Base-by-base conservation (phyloP, 2,797 vertebrate genomes). In the Ctenochaetus hawaiiensis region DNA sequence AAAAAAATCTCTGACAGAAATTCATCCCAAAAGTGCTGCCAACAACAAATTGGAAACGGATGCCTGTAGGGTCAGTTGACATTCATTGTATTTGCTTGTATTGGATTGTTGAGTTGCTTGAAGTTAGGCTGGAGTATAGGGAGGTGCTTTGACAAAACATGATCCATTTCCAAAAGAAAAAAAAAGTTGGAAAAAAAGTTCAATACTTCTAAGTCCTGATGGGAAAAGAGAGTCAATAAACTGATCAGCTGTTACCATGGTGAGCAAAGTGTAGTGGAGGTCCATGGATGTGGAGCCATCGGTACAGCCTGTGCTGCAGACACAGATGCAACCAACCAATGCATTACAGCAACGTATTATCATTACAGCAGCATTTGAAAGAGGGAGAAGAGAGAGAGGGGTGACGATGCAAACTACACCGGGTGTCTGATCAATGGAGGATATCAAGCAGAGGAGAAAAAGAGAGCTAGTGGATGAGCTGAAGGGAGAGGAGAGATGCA, bases 11-110 rank as follows among this genome's bases (percentile, higher is more conserved):
- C 22, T 11, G 9, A 83, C 67, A 86, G 54, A 87, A 83, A 87
- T 77, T 75, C 77, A 79, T 80, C 74, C 75, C 39, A 89, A 93
- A 93, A 91, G 81, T 88, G 83, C 85, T 80, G 82, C 83, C 80
- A 81, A 62, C 82, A 78, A 87, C 80, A 92, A 91, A 92, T 89
- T 93, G 89, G 80, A 93, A 93, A 84, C 64, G 78, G 80, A 89
- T 85, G 78, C 86, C 87, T 81, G 73, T 82, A 81, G 75, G 81
- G 66, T 84, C 72, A 53, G 79, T 84, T 86, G 87, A 91, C 86
- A 91, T 91, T 90, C 78, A 83, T 71, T 78, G 52, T 78, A 88
- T 87, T 83, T 67, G 64, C 69, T 85, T 74, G 81, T 79, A 88
- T 82, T 90, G 83, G 83, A 83, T 83, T 88, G 67, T 75, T 81